Percentiles rank a stretch among this genome's conserved stretches.
Evolutionary conservation across 2,888 invertebrate genomes (phyloP).

Genomic region (Heliconius hortense): DNA sequence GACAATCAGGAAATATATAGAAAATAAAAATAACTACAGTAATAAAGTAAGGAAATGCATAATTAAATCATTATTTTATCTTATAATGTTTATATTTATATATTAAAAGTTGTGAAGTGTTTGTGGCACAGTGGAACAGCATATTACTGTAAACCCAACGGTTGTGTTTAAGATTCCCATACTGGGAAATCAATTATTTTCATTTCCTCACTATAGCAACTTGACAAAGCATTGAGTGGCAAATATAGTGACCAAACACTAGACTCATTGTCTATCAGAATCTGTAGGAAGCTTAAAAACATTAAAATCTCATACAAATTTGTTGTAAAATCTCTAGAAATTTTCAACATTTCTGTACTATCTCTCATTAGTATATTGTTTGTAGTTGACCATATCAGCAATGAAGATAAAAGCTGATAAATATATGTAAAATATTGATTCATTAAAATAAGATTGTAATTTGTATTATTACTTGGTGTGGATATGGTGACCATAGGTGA

Average conservation of each 20-base stretch:
- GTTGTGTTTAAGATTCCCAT: too few species aligned
- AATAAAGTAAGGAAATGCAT: neutral
- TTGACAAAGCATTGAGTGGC: too few species aligned
- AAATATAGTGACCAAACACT: too few species aligned
- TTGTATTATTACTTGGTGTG: neutral
- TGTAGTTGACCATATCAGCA: neutral
- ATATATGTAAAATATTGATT: neutral
- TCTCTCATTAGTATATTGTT: conserved; percentile 1
- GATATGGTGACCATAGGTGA: neutral
- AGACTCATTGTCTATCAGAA: too few species aligned
- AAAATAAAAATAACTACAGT: neutral
- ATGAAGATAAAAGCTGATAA: conserved; percentile 13
- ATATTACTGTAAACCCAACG: neutral
- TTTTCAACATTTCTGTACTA: neutral
- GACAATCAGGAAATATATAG: neutral
- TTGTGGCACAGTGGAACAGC: neutral
- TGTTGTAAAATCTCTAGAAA: too few species aligned
- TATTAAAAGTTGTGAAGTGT: neutral
- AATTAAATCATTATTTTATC: neutral
- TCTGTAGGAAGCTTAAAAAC: too few species aligned
- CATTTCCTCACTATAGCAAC: too few species aligned
- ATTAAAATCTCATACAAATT: too few species aligned
- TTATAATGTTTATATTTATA: neutral
- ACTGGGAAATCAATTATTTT: too few species aligned
- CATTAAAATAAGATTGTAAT: neutral